A percentile compares a stretch with the other conserved stretches of the same genome.
These are phyloP conservation scores for Noctua pronuba DNA, from an alignment of 2,888 invertebrate genomes.

Conservation along the genomic window DNA sequence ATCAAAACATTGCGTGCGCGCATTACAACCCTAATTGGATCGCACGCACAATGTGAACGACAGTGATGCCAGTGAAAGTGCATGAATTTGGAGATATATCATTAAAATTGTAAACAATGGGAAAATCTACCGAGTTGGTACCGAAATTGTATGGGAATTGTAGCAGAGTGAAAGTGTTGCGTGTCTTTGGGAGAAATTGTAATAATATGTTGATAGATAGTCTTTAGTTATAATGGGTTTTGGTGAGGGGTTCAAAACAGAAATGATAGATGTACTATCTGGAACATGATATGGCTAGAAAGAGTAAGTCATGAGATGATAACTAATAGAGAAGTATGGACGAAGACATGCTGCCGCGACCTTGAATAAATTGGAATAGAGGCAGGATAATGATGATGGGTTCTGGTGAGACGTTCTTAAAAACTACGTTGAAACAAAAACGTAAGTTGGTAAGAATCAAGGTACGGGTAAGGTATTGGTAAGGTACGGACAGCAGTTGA, in stretches of 20 bases:
- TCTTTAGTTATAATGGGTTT: neutral
- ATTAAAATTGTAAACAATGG: slow-evolving; percentile 59
- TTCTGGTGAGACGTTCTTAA: neutral
- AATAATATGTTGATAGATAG: neutral
- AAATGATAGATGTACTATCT: neutral
- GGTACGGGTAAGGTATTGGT: too few relatives aligned
- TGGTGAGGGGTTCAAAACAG: neutral
- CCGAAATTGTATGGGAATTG: slow-evolving; percentile 48
- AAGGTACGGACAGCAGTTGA: neutral
- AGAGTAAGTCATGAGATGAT: neutral
- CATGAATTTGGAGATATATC: slow-evolving; percentile 52
- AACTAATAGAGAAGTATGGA: neutral
- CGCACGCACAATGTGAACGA: slow-evolving; percentile 39
- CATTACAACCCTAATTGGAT: slow-evolving; percentile 35
- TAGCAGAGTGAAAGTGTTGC: slow-evolving; percentile 45
- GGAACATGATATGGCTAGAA: neutral
- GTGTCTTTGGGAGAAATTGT: slow-evolving; percentile 26
- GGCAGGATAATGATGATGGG: neutral
- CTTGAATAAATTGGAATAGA: neutral
- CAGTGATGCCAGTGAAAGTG: slow-evolving; percentile 62
- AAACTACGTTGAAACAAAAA: too few relatives aligned
- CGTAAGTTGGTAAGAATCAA: neutral
- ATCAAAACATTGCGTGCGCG: slow-evolving; percentile 22
- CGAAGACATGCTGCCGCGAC: neutral
- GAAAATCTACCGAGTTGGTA: slow-evolving; percentile 14